A percentile compares a stretch with the other conserved stretches of the same genome.
Conservation (phyloP, 2,113 vertebrate species). For the Pluvianellus socialis region DNA sequence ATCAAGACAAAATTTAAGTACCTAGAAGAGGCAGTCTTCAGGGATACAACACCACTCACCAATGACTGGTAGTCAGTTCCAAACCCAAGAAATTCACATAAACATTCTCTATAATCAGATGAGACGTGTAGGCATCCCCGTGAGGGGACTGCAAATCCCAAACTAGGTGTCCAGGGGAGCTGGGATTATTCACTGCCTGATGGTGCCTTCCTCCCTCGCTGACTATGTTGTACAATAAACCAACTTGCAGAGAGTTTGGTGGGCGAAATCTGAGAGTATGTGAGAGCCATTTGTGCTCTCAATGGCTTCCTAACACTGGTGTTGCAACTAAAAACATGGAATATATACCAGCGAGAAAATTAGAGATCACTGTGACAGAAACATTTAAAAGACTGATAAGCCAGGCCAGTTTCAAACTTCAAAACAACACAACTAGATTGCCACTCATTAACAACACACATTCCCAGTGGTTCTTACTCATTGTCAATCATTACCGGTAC, state of each 20-base stretch:
- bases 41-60: not conserved
- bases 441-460: not conserved
- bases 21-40: not conserved
- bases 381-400: not conserved
- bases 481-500: not conserved
- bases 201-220: not conserved
- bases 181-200: not conserved
- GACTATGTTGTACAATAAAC: not conserved
- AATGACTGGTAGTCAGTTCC: not conserved
- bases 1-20: not conserved
- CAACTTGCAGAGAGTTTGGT: not conserved
- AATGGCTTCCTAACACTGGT: not conserved
- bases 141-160: not conserved
- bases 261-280: not conserved
- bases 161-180: not conserved
- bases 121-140: not conserved
- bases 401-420: not conserved
- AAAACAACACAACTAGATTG: not conserved
- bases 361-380: not conserved
- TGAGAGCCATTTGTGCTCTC: not conserved
- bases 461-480: not conserved
- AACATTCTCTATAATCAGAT: not conserved
- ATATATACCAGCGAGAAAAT: not conserved
- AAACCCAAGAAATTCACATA: not conserved
- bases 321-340: not conserved